These are phyloP conservation scores for Sebastes schlegelii DNA, from an alignment of 2,113 vertebrate genomes.

Conservation along the genomic window DNA sequence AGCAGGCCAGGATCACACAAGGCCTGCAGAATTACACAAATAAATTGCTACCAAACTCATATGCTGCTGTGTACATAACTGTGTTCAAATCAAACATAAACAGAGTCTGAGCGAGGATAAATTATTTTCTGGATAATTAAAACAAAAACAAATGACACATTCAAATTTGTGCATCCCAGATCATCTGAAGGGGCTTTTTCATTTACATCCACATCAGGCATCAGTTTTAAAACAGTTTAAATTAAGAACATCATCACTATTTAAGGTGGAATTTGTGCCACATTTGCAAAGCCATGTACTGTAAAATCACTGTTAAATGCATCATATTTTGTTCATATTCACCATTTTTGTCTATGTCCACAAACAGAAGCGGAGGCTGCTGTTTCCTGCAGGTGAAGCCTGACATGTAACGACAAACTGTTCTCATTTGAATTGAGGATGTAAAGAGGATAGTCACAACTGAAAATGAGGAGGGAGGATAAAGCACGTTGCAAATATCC, in stretches of 20 bases:
- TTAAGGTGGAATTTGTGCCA: neutral
- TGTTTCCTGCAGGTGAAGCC: conserved; percentile 64
- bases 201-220: conserved; percentile 37
- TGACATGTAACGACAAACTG: conserved; percentile 63
- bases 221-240: conserved; percentile 18
- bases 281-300: conserved; percentile 9
- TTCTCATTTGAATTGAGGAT: conserved; percentile 72
- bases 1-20: conserved; percentile 55
- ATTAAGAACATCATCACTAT: conserved; percentile 10
- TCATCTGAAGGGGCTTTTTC: conserved; percentile 31
- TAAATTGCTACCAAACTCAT: conserved; percentile 71
- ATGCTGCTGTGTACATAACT: conserved; percentile 61
- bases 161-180: conserved; percentile 24
- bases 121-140: conserved; percentile 65
- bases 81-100: conserved; percentile 66
- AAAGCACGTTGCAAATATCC: conserved; percentile 61
- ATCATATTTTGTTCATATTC: conserved; percentile 3
- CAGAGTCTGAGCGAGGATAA: conserved; percentile 57
- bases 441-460: conserved; percentile 60
- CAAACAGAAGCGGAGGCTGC: conserved; percentile 41
- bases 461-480: conserved; percentile 54
- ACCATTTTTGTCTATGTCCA: conserved; percentile 4
- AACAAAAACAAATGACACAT: conserved; percentile 70
- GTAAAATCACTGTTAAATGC: neutral
- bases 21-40: conserved; percentile 74